Evolutionary conservation across 2,113 vertebrate species (phyloP).

Genomic region (Brachionichthys hirsutus): DNA sequence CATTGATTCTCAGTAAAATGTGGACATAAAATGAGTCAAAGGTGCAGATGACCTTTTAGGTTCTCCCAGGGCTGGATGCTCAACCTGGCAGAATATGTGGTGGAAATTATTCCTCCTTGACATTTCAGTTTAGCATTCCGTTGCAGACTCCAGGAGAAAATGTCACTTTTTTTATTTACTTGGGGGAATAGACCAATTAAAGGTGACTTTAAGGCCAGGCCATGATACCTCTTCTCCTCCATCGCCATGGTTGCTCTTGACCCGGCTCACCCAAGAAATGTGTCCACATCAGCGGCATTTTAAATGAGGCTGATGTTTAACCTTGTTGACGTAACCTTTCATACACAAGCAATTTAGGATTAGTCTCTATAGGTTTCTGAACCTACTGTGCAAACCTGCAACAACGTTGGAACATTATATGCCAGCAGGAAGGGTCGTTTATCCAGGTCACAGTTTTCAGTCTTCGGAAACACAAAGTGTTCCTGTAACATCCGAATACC

Average conservation of each 20-base stretch:
- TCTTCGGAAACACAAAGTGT: not conserved
- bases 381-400: constrained; percentile 51
- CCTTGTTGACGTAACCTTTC: constrained; percentile 69
- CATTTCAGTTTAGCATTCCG: constrained; percentile 79
- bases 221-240: constrained; percentile 52
- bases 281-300: constrained; percentile 70
- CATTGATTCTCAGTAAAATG: constrained; percentile 74
- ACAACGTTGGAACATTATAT: constrained; percentile 10
- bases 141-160: constrained; percentile 71
- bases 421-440: constrained; percentile 2
- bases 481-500: too few relatives aligned
- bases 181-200: constrained; percentile 79
- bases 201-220: constrained; percentile 73
- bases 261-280: constrained; percentile 39
- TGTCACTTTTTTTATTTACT: constrained; percentile 82
- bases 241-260: constrained; percentile 41
- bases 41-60: constrained; percentile 72
- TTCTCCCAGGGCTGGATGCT: constrained; percentile 57
- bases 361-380: constrained; percentile 51
- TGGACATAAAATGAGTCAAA: constrained; percentile 79
- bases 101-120: constrained; percentile 80
- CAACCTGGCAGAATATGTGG: constrained; percentile 62
- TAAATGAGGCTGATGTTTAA: constrained; percentile 71
- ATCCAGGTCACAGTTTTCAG: not conserved
- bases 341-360: constrained; percentile 59